phyloP scores from a whole-genome alignment of 2,113 vertebrate genomes.

The Myotis davidii region DNA sequence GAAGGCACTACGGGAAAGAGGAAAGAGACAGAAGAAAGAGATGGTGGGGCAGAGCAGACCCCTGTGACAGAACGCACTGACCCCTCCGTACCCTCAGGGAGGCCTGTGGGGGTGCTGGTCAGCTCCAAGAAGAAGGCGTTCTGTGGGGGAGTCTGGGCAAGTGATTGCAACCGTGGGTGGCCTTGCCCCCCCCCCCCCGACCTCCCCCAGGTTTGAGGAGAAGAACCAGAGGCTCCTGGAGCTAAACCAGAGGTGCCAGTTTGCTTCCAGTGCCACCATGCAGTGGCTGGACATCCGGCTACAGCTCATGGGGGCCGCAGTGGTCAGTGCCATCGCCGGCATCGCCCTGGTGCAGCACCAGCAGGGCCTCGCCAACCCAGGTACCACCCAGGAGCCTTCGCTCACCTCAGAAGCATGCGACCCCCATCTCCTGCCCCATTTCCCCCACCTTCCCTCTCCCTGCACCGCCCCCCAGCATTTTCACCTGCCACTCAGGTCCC shows the following conservation, averaged over 20 bases:
- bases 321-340: constrained; percentile 90
- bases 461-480: neutral
- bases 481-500: neutral
- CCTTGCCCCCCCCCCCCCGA: neutral
- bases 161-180: rapidly evolving
- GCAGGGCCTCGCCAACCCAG: constrained; percentile 89
- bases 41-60: neutral
- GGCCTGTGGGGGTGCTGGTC: neutral
- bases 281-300: constrained; percentile 97
- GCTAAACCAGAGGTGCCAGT: constrained; percentile 95
- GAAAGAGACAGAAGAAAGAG: neutral
- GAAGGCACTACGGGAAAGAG: neutral
- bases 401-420: neutral
- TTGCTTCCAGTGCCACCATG: constrained; percentile 89
- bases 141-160: neutral
- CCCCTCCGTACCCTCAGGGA: neutral
- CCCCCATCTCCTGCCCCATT: neutral
- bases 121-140: neutral
- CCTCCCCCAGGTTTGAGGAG: constrained; percentile 89
- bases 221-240: constrained; percentile 91
- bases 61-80: neutral
- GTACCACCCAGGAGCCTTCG: constrained; percentile 75
- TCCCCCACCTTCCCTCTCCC: neutral
- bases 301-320: constrained; percentile 94
- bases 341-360: constrained; percentile 94